phyloP scores from a whole-genome alignment of 92 coral and sea anemone genomes.

The Phenganax subtilis region DNA sequence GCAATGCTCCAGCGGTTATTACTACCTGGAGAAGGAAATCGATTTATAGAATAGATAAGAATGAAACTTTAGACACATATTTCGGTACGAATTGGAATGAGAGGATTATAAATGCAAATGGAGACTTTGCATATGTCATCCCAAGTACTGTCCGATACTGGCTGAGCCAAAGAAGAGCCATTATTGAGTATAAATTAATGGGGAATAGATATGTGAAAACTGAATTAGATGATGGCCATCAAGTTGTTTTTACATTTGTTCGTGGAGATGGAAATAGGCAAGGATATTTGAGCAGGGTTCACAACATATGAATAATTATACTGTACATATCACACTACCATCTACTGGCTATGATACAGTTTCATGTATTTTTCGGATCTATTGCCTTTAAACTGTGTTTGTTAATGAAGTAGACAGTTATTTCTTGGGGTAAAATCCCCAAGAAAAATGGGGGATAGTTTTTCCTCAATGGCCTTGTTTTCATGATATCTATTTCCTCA shows the following conservation, averaged over 20 bases:
- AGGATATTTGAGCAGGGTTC: constrained; percentile 10
- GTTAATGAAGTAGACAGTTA: too few species aligned
- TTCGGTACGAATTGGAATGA: constrained; percentile 54
- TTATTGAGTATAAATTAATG: constrained; percentile 47
- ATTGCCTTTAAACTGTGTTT: too few species aligned
- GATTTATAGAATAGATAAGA: constrained; percentile 12
- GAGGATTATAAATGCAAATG: constrained; percentile 41
- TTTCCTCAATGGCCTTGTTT: too few species aligned
- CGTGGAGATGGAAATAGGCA: constrained; percentile 56
- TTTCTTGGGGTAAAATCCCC: too few species aligned
- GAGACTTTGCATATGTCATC: constrained; percentile 52
- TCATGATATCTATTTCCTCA: too few species aligned
- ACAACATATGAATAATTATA: neutral
- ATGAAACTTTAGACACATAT: constrained; percentile 24
- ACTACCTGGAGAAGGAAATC: constrained; percentile 20
- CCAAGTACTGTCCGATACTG: constrained; percentile 45
- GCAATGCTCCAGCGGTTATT: neutral
- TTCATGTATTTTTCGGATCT: too few species aligned
- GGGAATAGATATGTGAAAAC: constrained; percentile 45
- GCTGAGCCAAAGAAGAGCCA: constrained; percentile 37
- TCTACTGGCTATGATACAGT: too few species aligned
- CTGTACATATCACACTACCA: too few species aligned
- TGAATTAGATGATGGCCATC: constrained; percentile 39
- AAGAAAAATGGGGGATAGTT: too few species aligned
- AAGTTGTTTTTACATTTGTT: constrained; percentile 45